Evolutionary conservation across 2,888 invertebrate genomes (phyloP).

Genomic region (Drosophila borealis): DNA sequence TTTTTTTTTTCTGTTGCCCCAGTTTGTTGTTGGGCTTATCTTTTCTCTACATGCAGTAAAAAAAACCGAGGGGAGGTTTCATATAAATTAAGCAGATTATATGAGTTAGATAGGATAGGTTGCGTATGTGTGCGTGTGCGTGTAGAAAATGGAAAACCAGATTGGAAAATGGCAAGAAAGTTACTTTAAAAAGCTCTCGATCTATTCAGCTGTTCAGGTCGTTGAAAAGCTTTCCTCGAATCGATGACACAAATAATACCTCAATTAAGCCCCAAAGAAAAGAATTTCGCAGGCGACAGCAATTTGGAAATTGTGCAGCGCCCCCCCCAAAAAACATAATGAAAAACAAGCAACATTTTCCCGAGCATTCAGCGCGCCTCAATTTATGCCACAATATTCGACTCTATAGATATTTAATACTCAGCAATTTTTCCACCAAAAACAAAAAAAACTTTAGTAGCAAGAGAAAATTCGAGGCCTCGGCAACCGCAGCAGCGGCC

Average conservation of each 20-base stretch:
- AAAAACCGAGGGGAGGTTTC: slow-evolving; percentile 26
- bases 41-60: slow-evolving; percentile 6
- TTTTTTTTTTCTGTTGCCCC: slow-evolving; percentile 15
- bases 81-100: slow-evolving; percentile 75
- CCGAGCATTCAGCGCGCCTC: slow-evolving; percentile 35
- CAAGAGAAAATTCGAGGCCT: slow-evolving; percentile 19
- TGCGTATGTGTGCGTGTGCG: slow-evolving; percentile 16
- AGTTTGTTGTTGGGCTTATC: slow-evolving; percentile 47
- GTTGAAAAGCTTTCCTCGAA: slow-evolving; percentile 30
- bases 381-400: slow-evolving; percentile 56
- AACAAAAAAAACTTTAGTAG: not conserved
- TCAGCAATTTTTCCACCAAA: slow-evolving; percentile 51
- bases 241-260: slow-evolving; percentile 77
- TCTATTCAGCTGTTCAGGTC: not conserved
- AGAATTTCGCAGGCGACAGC: slow-evolving; percentile 24
- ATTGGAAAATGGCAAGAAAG: slow-evolving; percentile 18
- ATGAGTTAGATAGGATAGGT: slow-evolving; percentile 54
- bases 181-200: slow-evolving; percentile 17
- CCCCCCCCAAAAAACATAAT: slow-evolving; percentile 46
- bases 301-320: slow-evolving; percentile 37
- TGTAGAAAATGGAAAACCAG: slow-evolving; percentile 14
- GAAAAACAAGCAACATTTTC: slow-evolving; percentile 65
- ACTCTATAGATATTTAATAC: slow-evolving; percentile 77
- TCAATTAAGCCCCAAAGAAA: slow-evolving; percentile 62
- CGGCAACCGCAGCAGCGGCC: slow-evolving; percentile 55